phyloP scores from a whole-genome alignment of 2,797 vertebrate species.

The Agapornis canus region DNA sequence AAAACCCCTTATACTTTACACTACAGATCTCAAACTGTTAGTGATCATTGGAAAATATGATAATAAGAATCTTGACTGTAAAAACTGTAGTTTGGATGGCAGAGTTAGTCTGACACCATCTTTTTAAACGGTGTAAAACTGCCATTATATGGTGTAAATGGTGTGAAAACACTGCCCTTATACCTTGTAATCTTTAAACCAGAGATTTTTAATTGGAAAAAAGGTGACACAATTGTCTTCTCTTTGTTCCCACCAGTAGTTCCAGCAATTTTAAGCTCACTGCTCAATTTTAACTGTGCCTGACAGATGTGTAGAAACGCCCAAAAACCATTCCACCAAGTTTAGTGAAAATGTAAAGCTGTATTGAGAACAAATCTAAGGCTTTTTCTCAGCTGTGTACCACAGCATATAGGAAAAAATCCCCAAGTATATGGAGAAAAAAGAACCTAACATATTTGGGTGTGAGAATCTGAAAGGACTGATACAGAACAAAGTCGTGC shows the following conservation, averaged over 20 bases:
- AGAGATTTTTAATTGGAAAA: neutral
- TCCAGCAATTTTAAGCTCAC: neutral
- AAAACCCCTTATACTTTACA: neutral
- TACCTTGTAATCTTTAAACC: neutral
- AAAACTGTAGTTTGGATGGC: neutral
- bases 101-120: neutral
- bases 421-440: neutral
- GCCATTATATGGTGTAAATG: neutral
- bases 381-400: neutral
- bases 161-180: neutral
- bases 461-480: neutral
- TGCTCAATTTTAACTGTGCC: neutral
- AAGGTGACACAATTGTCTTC: neutral
- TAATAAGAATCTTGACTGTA: neutral
- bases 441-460: neutral
- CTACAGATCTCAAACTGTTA: neutral
- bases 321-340: neutral
- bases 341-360: neutral
- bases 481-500: neutral
- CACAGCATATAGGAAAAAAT: accelerated
- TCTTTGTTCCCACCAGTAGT: neutral
- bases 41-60: neutral
- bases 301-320: neutral
- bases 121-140: neutral
- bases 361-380: neutral